These are phyloP conservation scores for Uria lomvia DNA, from an alignment of 2,113 vertebrate genomes.

Conservation along the genomic window DNA sequence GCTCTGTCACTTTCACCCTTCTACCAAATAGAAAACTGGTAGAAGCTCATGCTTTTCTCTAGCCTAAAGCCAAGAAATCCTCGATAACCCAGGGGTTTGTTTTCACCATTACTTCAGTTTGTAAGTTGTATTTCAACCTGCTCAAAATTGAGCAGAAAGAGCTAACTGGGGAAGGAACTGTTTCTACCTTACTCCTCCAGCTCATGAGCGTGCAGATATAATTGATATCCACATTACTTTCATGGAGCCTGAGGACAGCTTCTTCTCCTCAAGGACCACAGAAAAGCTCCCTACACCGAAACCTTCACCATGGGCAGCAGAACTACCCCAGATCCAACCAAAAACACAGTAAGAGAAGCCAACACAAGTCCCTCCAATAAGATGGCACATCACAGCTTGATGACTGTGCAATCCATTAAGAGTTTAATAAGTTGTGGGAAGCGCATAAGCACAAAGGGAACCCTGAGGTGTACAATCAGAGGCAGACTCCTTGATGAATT, in stretches of 20 bases:
- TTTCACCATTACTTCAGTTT: not conserved
- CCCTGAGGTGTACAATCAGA: not conserved
- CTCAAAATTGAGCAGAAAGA: not conserved
- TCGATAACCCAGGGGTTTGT: not conserved
- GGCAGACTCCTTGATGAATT: not conserved
- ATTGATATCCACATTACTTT: not conserved
- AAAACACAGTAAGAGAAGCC: not conserved
- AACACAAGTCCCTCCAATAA: not conserved
- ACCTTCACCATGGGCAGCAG: not conserved
- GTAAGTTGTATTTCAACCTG: not conserved
- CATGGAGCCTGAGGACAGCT: not conserved
- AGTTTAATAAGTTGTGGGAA: not conserved
- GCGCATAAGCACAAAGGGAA: not conserved
- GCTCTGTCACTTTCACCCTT: not conserved
- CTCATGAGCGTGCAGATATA: not conserved
- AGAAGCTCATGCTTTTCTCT: not conserved
- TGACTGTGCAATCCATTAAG: not conserved
- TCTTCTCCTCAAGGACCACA: not conserved
- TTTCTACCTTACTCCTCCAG: not conserved
- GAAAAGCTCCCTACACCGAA: not conserved
- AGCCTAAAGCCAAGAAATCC: not conserved
- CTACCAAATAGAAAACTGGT: not conserved
- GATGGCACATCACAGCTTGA: not conserved
- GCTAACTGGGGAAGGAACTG: not conserved
- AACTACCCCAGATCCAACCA: not conserved